Conservation (phyloP, 2,797 vertebrate genomes). For the Pangasius larnaudii region DNA sequence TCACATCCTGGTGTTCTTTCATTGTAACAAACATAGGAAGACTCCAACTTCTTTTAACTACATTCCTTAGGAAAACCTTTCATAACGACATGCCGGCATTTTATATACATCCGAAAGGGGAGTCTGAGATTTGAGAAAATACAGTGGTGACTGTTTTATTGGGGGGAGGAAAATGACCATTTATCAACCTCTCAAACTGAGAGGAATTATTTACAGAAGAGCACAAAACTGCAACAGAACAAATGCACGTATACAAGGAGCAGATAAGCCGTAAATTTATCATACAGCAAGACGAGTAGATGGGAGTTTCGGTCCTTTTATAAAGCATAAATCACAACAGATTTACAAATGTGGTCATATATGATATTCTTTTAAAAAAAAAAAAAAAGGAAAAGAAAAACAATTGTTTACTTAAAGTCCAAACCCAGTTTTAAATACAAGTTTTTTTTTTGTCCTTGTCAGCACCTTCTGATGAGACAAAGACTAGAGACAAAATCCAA, state of each 20-base stretch:
- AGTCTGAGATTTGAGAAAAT: constrained; percentile 43
- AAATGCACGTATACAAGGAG: constrained; percentile 74
- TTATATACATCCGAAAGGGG: background rate
- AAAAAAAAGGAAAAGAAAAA: constrained; percentile 64
- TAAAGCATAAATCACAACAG: constrained; percentile 79
- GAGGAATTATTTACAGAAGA: constrained; percentile 77
- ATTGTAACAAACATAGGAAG: background rate
- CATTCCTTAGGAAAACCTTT: background rate
- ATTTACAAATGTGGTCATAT: constrained; percentile 78
- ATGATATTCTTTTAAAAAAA: constrained; percentile 65
- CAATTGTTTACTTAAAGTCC: constrained; percentile 53
- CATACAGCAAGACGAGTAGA: constrained; percentile 71
- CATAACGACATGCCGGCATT: background rate
- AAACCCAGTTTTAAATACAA: constrained; percentile 68
- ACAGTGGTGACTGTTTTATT: constrained; percentile 58
- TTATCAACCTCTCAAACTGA: constrained; percentile 57
- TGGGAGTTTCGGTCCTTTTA: constrained; percentile 66
- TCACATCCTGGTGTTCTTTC: background rate
- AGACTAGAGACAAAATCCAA: constrained; percentile 55
- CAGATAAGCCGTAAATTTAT: constrained; percentile 72
- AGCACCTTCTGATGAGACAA: constrained; percentile 51
- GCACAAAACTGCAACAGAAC: constrained; percentile 61
- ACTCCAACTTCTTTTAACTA: background rate
- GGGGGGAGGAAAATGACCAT: constrained; percentile 48
- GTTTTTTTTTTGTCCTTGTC: constrained; percentile 51